A percentile compares a stretch with the other conserved stretches of the same genome.
phyloP scores from a whole-genome alignment of 2,888 invertebrate species.

The Drosophila tripunctata region DNA sequence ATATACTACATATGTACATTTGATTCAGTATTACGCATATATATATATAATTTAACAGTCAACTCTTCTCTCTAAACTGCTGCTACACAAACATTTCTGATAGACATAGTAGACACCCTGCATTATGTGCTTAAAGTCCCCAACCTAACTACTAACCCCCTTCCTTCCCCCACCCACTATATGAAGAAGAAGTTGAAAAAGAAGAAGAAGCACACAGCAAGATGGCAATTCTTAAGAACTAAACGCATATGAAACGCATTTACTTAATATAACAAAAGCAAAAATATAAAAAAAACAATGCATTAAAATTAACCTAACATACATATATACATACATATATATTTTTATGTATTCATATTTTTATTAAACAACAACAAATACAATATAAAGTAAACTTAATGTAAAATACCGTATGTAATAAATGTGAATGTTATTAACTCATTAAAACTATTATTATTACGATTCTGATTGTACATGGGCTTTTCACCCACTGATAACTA shows the following conservation, averaged over 20 bases:
- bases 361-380: constrained; percentile 31
- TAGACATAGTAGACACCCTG: constrained; percentile 49
- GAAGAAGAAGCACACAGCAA: constrained; percentile 20
- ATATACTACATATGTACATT: constrained; percentile 12
- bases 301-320: no score
- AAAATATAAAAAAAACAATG: no score
- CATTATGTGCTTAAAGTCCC: constrained; percentile 40
- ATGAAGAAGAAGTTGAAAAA: background rate
- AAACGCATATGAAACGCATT: constrained; percentile 68
- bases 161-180: background rate
- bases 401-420: constrained; percentile 61
- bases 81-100: background rate
- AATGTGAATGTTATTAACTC: constrained; percentile 77
- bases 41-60: constrained; percentile 26
- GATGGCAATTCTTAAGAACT: constrained; percentile 52
- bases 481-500: constrained; percentile 19
- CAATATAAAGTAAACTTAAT: constrained; percentile 50
- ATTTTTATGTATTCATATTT: constrained; percentile 60
- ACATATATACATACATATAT: constrained; percentile 40
- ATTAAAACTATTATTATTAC: constrained; percentile 75
- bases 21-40: constrained; percentile 37
- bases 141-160: no score
- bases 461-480: constrained; percentile 61
- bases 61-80: constrained; percentile 23
- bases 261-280: constrained; percentile 52